phyloP scores from a whole-genome alignment of 2,113 vertebrate genomes.

The Mixornis gularis region DNA sequence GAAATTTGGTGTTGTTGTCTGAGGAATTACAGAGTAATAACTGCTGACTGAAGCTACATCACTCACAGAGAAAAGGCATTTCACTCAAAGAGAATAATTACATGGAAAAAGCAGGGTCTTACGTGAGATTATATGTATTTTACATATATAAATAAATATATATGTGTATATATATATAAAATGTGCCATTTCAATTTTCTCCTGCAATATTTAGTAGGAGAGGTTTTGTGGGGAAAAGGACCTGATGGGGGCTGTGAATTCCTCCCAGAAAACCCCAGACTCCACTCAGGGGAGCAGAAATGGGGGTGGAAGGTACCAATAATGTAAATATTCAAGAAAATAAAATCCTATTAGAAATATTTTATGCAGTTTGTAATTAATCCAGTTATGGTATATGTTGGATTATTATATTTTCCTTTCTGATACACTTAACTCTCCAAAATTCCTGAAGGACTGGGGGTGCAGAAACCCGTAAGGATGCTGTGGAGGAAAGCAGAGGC shows the following conservation, averaged over 20 bases:
- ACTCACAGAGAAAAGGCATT: background rate
- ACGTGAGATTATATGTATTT: background rate
- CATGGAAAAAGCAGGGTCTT: background rate
- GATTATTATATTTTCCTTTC: background rate
- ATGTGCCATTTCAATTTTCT: background rate
- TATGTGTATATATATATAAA: background rate
- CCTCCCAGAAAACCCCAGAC: background rate
- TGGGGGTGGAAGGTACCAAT: background rate
- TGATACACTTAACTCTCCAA: background rate
- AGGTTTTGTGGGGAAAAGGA: background rate
- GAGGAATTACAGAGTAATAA: background rate
- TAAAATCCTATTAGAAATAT: background rate
- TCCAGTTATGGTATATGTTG: rapidly evolving
- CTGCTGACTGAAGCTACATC: background rate
- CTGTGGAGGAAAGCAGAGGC: background rate
- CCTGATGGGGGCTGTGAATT: background rate
- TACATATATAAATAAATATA: background rate
- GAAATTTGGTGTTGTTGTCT: background rate
- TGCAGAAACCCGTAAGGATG: background rate
- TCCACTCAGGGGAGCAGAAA: background rate
- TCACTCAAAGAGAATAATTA: background rate
- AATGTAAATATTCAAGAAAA: background rate
- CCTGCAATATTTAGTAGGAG: background rate
- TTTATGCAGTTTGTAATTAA: background rate
- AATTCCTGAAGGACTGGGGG: background rate